Conservation (phyloP, 2,888 invertebrate species). For the Lithosia quadra region DNA sequence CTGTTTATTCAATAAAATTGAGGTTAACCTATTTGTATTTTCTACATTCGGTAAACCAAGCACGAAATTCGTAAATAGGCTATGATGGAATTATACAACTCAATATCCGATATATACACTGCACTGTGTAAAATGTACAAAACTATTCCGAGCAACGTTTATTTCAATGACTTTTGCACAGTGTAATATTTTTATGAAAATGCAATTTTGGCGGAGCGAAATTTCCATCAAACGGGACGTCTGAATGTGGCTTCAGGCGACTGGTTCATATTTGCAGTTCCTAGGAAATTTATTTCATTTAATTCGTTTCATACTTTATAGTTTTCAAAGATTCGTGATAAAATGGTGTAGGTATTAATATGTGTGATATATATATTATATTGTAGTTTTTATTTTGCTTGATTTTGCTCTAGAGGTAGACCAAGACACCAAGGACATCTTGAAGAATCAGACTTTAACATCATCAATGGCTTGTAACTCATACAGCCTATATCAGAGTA, state of each 20-base stretch:
- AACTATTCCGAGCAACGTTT: slow-evolving; percentile 9
- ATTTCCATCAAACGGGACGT: slow-evolving; percentile 42
- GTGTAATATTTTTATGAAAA: slow-evolving; percentile 39
- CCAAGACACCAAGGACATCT: not conserved
- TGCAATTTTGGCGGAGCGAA: slow-evolving; percentile 29
- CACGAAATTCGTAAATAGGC: not conserved
- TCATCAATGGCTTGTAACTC: too few species aligned
- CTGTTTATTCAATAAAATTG: not conserved
- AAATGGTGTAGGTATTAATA: slow-evolving; percentile 9
- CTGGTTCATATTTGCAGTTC: slow-evolving; percentile 44
- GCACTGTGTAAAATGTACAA: not conserved
- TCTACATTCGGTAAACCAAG: too few species aligned
- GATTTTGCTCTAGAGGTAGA: not conserved
- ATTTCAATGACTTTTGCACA: slow-evolving; percentile 24
- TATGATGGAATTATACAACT: not conserved
- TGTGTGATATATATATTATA: slow-evolving; percentile 12
- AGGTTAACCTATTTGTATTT: not conserved
- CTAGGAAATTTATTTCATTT: slow-evolving; percentile 34
- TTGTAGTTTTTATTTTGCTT: not conserved
- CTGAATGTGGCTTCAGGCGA: slow-evolving; percentile 34
- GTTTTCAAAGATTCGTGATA: slow-evolving; percentile 11
- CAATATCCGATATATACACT: not conserved
- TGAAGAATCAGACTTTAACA: too few species aligned
- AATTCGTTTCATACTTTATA: slow-evolving; percentile 16
- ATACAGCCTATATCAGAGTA: too few species aligned